A percentile compares a stretch with the other conserved stretches of the same genome.
Conservation (phyloP, 2,888 invertebrate species). For the Cephus sareptanus region DNA sequence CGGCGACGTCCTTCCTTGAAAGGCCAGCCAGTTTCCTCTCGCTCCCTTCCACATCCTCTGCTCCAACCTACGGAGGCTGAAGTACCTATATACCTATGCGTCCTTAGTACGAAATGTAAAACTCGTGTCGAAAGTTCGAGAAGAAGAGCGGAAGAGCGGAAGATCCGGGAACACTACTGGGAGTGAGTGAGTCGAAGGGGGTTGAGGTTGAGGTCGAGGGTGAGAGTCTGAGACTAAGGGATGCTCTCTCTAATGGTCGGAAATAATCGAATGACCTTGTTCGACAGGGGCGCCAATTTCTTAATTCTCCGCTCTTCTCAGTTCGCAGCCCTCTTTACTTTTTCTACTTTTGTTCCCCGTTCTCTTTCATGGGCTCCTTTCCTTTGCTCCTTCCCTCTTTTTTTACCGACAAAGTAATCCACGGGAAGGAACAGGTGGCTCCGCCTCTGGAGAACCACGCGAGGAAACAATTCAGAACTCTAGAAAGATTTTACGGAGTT, state of each 20-base stretch:
- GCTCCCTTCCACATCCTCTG: constrained; percentile 26
- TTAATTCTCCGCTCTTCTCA: constrained; percentile 41
- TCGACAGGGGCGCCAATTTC: constrained; percentile 44
- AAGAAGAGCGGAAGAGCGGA: constrained; percentile 37
- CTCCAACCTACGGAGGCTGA: not conserved
- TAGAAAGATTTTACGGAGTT: too few species aligned
- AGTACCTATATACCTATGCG: constrained; percentile 22
- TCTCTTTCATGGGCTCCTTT: too few species aligned
- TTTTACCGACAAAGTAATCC: too few species aligned
- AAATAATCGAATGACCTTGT: constrained; percentile 54
- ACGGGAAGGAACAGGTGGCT: too few species aligned
- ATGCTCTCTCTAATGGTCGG: constrained; percentile 50
- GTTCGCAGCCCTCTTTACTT: too few species aligned
- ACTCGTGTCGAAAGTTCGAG: constrained; percentile 57
- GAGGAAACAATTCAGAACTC: too few species aligned
- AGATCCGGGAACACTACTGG: not conserved
- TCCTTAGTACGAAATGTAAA: constrained; percentile 51
- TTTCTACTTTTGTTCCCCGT: too few species aligned
- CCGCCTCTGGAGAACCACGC: too few species aligned
- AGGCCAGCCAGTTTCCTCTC: not conserved
- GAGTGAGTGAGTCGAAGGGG: not conserved
- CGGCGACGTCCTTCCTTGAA: not conserved
- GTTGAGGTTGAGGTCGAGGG: constrained; percentile 11
- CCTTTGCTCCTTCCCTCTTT: too few species aligned
- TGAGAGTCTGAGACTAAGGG: constrained; percentile 9